Conservation (phyloP, 1,140 invertebrate genomes). For the Capitella teleta region DNA sequence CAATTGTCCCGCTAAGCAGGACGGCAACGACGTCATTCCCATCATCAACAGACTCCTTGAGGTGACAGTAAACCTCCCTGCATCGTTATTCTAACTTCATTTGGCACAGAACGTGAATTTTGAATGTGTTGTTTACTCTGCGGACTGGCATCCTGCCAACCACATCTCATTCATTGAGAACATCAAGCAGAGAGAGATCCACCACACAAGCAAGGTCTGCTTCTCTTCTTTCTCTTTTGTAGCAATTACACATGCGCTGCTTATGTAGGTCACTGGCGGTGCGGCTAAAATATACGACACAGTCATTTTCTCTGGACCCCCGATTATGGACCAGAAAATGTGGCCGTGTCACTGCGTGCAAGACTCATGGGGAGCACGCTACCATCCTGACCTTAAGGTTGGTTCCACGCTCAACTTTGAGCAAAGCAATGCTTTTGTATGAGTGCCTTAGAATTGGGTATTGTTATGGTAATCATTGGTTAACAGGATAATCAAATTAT, state of each 20-base stretch:
- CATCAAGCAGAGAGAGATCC: conserved; percentile 54
- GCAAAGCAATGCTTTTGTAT: background rate
- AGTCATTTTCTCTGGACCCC: conserved; percentile 58
- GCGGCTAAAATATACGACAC: conserved; percentile 76
- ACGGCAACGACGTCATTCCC: conserved; percentile 49
- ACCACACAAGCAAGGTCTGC: conserved; percentile 53
- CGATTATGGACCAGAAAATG: conserved; percentile 48
- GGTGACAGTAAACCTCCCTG: no score
- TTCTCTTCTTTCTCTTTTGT: no score
- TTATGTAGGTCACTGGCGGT: conserved; percentile 46
- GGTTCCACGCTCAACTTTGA: no score
- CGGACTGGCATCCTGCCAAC: conserved; percentile 94
- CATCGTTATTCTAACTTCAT: no score
- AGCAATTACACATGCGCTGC: no score
- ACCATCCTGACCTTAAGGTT: conserved; percentile 83
- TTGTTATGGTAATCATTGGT: background rate
- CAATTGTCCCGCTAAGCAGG: conserved; percentile 82
- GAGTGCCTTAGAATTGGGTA: background rate
- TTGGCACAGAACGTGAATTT: conserved; percentile 63
- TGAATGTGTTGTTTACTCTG: conserved; percentile 85
- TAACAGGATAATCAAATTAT: background rate
- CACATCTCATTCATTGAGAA: conserved; percentile 96
- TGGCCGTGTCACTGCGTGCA: conserved; percentile 95
- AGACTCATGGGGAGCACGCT: conserved; percentile 82
- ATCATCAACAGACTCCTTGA: conserved; percentile 83